Evolutionary conservation across 2,113 vertebrate species (phyloP).

Genomic region (Colaptes auratus): DNA sequence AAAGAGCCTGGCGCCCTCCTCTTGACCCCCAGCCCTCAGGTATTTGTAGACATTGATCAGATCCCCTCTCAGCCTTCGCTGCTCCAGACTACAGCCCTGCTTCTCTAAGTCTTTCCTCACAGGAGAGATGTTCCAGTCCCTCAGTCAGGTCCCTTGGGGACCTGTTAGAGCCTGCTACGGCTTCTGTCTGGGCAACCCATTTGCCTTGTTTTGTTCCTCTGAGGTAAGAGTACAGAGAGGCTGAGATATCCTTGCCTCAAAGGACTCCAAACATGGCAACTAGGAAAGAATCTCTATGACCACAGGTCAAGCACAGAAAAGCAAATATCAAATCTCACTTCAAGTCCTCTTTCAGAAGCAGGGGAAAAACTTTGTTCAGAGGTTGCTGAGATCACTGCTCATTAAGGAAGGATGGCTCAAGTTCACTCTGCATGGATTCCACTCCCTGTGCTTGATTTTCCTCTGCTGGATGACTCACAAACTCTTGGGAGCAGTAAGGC

Average conservation of each 20-base stretch:
- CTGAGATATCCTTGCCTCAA: background rate
- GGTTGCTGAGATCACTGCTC: background rate
- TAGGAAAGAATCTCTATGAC: background rate
- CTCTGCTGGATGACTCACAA: background rate
- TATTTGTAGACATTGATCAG: no score
- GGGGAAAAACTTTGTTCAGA: background rate
- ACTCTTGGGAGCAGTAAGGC: background rate
- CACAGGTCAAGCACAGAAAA: background rate
- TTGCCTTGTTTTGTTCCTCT: background rate
- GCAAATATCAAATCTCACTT: background rate
- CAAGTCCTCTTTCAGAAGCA: background rate
- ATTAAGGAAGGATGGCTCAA: background rate
- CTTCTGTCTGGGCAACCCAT: background rate
- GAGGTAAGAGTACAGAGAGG: background rate
- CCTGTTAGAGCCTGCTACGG: background rate
- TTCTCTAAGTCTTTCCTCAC: no score
- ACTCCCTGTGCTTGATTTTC: background rate
- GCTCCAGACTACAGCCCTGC: no score
- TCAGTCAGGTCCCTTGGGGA: background rate
- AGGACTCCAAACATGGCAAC: background rate
- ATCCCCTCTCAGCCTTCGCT: no score
- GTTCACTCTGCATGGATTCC: background rate
- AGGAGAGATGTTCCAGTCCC: no score
- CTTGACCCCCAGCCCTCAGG: no score
- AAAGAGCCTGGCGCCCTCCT: no score